These are phyloP conservation scores for Scomber scombrus DNA, from an alignment of 2,113 vertebrate species.

Conservation along the genomic window DNA sequence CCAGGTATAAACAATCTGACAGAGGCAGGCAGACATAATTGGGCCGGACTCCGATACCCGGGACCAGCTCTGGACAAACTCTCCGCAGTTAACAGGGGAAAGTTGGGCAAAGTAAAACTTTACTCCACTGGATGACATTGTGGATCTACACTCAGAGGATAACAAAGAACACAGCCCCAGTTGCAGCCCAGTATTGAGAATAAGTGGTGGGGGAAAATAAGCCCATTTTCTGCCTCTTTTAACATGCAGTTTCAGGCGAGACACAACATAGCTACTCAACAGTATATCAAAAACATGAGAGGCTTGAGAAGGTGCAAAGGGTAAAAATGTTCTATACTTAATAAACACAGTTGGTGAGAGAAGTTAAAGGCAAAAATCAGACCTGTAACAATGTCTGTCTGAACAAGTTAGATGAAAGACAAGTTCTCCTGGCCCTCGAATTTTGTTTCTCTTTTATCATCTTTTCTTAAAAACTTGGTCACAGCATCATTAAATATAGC, in stretches of 20 bases:
- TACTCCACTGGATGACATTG: slow-evolving; percentile 57
- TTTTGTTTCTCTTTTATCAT: too few species aligned
- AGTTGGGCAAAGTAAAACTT: slow-evolving; percentile 71
- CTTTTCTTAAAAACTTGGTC: too few species aligned
- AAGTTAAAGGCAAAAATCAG: too few species aligned
- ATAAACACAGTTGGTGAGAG: not conserved
- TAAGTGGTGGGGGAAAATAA: slow-evolving; percentile 10
- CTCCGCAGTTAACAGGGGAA: slow-evolving; percentile 63
- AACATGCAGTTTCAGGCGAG: not conserved
- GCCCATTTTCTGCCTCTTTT: not conserved
- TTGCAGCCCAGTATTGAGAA: slow-evolving; percentile 31
- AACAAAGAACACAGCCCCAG: slow-evolving; percentile 32
- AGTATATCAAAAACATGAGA: not conserved
- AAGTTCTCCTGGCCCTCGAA: too few species aligned
- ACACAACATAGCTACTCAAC: not conserved
- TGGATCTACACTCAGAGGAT: slow-evolving; percentile 37
- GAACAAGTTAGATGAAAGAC: too few species aligned
- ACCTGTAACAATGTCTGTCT: too few species aligned
- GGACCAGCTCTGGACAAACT: slow-evolving; percentile 57
- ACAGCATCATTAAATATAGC: too few species aligned
- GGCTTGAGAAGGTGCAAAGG: not conserved
- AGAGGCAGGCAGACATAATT: slow-evolving; percentile 80
- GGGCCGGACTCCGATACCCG: slow-evolving; percentile 68
- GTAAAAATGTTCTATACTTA: not conserved
- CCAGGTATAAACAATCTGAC: slow-evolving; percentile 81